Evolutionary conservation across 1,140 invertebrate genomes (phyloP).

Genomic region (Ylistrum balloti): DNA sequence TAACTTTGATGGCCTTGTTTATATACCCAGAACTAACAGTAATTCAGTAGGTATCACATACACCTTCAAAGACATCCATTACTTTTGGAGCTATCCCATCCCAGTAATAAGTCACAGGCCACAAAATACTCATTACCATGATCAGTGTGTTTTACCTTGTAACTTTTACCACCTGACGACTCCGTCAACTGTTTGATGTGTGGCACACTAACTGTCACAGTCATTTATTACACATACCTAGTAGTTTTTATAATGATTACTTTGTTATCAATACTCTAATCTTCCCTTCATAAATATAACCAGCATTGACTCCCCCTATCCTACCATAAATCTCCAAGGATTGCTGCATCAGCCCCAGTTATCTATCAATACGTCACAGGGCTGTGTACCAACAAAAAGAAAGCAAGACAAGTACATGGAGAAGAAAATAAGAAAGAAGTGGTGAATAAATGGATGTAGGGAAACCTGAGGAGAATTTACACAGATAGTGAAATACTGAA

Average conservation of each 20-base stretch:
- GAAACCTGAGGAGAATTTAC: too few relatives aligned
- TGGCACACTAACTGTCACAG: background rate
- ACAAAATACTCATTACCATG: background rate
- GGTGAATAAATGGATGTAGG: too few relatives aligned
- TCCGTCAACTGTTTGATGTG: background rate
- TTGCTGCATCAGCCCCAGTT: background rate
- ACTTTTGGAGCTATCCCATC: background rate
- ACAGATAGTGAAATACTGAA: too few relatives aligned
- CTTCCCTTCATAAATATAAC: background rate
- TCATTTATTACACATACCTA: background rate
- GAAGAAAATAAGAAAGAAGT: too few relatives aligned
- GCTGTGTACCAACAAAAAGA: too few relatives aligned
- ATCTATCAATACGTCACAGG: background rate
- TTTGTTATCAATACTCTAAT: conserved; percentile 14
- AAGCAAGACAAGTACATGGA: too few relatives aligned
- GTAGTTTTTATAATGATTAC: background rate
- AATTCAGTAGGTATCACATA: background rate
- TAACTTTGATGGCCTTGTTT: background rate
- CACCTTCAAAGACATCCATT: background rate
- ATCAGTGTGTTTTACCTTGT: background rate
- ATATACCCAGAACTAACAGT: background rate
- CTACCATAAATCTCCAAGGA: background rate
- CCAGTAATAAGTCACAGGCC: background rate
- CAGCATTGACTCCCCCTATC: background rate
- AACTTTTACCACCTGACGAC: background rate